Percentiles rank a stretch among this genome's conserved stretches.
Conservation (phyloP, 2,113 vertebrate species). For the Motacilla tschutschensis region DNA sequence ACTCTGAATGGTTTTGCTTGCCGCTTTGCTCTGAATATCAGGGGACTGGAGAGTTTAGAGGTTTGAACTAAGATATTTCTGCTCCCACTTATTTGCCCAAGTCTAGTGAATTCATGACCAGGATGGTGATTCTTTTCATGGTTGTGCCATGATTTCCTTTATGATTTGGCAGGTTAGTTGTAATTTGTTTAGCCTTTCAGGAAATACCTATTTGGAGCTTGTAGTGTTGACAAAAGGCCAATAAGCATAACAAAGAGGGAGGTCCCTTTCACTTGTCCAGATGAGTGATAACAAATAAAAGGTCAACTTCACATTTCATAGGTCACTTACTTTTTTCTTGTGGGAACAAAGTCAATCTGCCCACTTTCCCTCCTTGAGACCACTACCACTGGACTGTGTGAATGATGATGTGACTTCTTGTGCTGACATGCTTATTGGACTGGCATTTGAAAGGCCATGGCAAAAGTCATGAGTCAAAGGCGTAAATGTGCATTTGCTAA, state of each 20-base stretch:
- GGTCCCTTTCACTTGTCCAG: conserved; percentile 59
- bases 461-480: conserved; percentile 40
- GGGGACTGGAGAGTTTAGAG: background rate
- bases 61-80: background rate
- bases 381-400: conserved; percentile 42
- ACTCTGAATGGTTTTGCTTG: background rate
- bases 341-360: conserved; percentile 41
- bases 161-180: conserved; percentile 27
- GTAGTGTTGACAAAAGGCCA: conserved; percentile 54
- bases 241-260: conserved; percentile 71
- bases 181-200: conserved; percentile 67
- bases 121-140: background rate
- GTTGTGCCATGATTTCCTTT: conserved; percentile 1
- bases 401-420: conserved; percentile 39
- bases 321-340: conserved; percentile 70
- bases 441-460: conserved; percentile 49
- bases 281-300: conserved; percentile 69
- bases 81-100: background rate
- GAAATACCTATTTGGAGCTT: conserved; percentile 44
- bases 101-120: background rate
- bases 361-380: conserved; percentile 39
- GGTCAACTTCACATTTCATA: conserved; percentile 72
- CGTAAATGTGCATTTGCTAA: background rate
- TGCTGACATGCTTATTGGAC: background rate
- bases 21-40: background rate